A percentile compares a stretch with the other conserved stretches of the same genome.
Conservation (phyloP, 2,113 vertebrate genomes). For the Odontesthes bonariensis region DNA sequence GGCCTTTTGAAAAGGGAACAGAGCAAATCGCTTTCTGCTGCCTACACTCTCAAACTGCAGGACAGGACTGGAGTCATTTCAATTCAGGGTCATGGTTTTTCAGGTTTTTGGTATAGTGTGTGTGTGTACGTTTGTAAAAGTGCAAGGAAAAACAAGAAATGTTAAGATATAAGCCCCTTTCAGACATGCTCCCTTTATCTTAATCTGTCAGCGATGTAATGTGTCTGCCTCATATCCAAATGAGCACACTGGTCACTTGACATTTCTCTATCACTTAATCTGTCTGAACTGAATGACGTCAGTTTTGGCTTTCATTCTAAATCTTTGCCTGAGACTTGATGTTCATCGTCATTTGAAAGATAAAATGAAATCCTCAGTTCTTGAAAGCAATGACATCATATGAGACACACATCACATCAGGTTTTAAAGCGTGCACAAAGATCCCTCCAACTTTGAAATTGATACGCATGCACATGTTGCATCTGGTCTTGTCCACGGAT, state of each 20-base stretch:
- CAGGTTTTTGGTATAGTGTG: background rate
- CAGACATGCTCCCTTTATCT: conserved; percentile 11
- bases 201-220: conserved; percentile 11
- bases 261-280: conserved; percentile 1
- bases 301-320: background rate
- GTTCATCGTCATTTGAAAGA: background rate
- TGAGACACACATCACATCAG: background rate
- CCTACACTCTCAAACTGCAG: conserved; percentile 21
- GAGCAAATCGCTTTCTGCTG: conserved; percentile 49
- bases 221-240: background rate
- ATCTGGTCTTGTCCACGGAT: background rate
- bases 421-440: background rate
- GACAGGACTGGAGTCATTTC: conserved; percentile 22
- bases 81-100: conserved; percentile 31
- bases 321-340: background rate
- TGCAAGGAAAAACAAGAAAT: background rate
- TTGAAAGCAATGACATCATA: background rate
- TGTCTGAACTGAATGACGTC: background rate
- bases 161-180: conserved; percentile 9
- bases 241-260: background rate
- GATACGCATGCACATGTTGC: background rate
- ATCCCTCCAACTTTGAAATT: background rate
- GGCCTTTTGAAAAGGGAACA: conserved; percentile 55
- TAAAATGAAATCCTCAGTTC: background rate
- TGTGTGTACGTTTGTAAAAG: background rate